These are phyloP conservation scores for Euphydryas editha DNA, from an alignment of 2,888 invertebrate genomes.

Conservation along the genomic window DNA sequence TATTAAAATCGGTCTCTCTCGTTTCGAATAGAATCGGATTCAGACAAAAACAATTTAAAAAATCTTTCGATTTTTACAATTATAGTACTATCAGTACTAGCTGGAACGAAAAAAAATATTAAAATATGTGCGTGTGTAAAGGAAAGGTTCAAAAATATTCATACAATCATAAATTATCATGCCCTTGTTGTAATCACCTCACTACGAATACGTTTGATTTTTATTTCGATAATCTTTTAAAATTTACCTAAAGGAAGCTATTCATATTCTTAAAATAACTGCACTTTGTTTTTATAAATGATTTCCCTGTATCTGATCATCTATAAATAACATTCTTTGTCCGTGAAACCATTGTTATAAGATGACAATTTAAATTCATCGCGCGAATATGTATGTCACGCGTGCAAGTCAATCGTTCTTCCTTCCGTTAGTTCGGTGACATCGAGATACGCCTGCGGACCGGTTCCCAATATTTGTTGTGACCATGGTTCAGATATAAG, in stretches of 20 bases:
- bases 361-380: constrained; percentile 18
- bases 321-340: constrained; percentile 21
- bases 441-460: constrained; percentile 45
- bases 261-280: neutral
- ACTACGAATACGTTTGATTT: neutral
- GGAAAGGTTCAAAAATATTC: no score
- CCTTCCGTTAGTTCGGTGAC: constrained; percentile 72
- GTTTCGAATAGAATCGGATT: no score
- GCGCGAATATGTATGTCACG: constrained; percentile 27
- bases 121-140: no score
- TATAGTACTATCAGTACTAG: no score
- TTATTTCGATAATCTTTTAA: neutral
- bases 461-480: constrained; percentile 58
- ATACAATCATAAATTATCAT: no score
- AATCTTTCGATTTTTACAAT: no score
- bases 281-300: neutral
- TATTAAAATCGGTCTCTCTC: no score
- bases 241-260: neutral
- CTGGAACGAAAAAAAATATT: no score
- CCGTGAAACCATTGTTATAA: constrained; percentile 18
- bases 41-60: no score
- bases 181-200: no score
- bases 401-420: constrained; percentile 53
- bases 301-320: constrained; percentile 2
- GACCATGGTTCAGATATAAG: constrained; percentile 29